Evolutionary conservation across 2,113 vertebrate species (phyloP), one percentile per base, ranked within the genome.

Genomic region (Oryzias woworae): DNA sequence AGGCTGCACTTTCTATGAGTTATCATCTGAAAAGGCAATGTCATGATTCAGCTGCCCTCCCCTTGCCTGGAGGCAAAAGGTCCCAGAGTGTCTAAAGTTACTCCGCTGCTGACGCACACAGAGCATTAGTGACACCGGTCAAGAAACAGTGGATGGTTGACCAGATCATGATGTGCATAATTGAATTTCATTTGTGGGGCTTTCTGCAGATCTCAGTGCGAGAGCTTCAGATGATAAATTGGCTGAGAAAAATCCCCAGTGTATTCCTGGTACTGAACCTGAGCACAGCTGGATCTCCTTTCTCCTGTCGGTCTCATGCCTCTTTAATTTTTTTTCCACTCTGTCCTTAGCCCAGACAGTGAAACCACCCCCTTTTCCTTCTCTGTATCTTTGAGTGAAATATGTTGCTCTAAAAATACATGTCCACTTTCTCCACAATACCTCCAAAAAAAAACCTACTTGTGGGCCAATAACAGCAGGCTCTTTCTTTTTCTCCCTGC

Each of bases 381-480:
- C 68, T 44, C 64, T 72, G 64, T 71, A 71, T 88, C 84, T 88
- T 82, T 36, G 70, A 85, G 72, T 85, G 78, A 91, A 90, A 78
- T 84, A 89, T 89, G 77, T 76, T 63, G 73, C 81, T 87, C 91
- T 91, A 91, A 92, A 93, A 92, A 93, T 91, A 92, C 75, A 78
- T 82, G 72, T 86, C 74, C 60, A 79, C 86, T 88, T 85, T 77
- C 83, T 91, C 85, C 90, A 85, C 83, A 82, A 67, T 20, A 18
- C 47, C n/a, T 77, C 76, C 65, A 66, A 52, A 86, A 80, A 58
- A 81, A 80, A 58, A 81, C 79, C 85, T 84, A 82, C 89, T 90
- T 85, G 87, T 87, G 87, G 84, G 85, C 77, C 71, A 65, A 62
- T 52, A 79, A 73, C 67, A 68, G 71, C 65, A 57, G 53, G 17